Conservation (phyloP, 2,113 vertebrate species). For the Oostethus manadensis region DNA sequence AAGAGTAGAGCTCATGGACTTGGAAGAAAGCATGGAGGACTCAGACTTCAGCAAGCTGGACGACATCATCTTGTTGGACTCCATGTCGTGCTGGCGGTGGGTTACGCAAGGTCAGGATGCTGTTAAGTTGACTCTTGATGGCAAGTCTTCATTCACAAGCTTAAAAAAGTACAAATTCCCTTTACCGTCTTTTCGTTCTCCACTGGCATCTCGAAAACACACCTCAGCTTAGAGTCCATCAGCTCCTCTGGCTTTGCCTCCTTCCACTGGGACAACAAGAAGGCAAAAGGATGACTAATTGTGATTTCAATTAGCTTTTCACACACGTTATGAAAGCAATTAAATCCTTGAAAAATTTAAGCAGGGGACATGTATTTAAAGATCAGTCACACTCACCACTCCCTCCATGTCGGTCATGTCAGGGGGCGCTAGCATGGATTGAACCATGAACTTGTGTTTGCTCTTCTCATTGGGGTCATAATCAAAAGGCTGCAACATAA, state of each 20-base stretch:
- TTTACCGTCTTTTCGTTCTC: conserved; percentile 94
- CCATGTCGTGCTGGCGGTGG: conserved; percentile 85
- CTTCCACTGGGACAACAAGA: conserved; percentile 83
- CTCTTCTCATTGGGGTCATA: conserved; percentile 99
- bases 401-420: conserved; percentile 99
- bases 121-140: background rate
- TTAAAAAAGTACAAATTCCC: conserved; percentile 18
- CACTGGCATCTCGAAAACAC: conserved; percentile 92
- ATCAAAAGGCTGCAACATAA: conserved; percentile 99
- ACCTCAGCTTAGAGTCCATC: conserved; percentile 99
- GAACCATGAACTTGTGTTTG: conserved; percentile 99
- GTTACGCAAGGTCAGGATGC: conserved; percentile 9
- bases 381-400: conserved; percentile 81
- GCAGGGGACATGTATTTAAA: background rate
- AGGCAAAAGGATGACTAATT: background rate
- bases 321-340: background rate
- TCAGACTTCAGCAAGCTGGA: conserved; percentile 91
- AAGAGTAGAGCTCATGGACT: conserved; percentile 84
- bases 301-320: no score
- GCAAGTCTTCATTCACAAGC: background rate
- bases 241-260: conserved; percentile 96
- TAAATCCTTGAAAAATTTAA: background rate
- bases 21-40: conserved; percentile 78
- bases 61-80: conserved; percentile 90
- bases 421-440: conserved; percentile 90